Conservation (phyloP, 2,888 invertebrate species). For the Trimorus sp. region DNA sequence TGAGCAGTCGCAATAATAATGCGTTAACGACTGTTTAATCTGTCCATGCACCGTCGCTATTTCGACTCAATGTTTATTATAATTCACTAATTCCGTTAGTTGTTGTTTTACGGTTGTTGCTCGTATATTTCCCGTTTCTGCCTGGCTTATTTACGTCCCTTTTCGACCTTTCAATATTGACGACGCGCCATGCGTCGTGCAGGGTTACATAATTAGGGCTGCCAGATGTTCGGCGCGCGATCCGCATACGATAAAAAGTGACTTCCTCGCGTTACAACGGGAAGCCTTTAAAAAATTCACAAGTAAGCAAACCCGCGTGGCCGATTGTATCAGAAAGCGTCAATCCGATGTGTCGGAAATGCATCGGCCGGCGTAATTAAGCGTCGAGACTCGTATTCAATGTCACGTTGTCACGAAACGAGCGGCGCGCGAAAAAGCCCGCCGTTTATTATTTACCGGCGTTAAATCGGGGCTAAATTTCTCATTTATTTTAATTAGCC, state of each 20-base stretch:
- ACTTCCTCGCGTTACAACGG: slow-evolving; percentile 3
- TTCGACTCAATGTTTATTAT: no score
- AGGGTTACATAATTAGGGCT: slow-evolving; percentile 23
- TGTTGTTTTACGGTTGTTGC: no score
- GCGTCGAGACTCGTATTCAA: slow-evolving; percentile 5
- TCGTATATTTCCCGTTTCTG: not conserved
- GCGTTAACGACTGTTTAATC: no score
- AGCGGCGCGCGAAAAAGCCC: slow-evolving; percentile 29
- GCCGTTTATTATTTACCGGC: slow-evolving; percentile 28
- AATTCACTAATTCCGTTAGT: no score
- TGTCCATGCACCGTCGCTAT: no score
- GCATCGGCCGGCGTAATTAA: slow-evolving; percentile 1
- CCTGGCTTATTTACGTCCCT: not conserved
- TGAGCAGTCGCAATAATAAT: no score
- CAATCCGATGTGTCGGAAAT: no score
- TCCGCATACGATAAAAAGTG: slow-evolving; percentile 11
- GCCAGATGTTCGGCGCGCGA: slow-evolving; percentile 25
- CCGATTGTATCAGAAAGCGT: not conserved
- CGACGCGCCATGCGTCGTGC: not conserved
- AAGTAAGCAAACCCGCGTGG: not conserved
- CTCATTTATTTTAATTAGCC: slow-evolving; percentile 45
- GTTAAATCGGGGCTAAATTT: slow-evolving; percentile 38
- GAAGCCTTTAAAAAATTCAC: slow-evolving; percentile 14
- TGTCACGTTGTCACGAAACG: slow-evolving; percentile 29
- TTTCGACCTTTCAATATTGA: not conserved